Percentiles rank a stretch among this genome's conserved stretches.
Evolutionary conservation across 2,888 invertebrate species (phyloP).

Genomic region (Cerastis rubricosa): DNA sequence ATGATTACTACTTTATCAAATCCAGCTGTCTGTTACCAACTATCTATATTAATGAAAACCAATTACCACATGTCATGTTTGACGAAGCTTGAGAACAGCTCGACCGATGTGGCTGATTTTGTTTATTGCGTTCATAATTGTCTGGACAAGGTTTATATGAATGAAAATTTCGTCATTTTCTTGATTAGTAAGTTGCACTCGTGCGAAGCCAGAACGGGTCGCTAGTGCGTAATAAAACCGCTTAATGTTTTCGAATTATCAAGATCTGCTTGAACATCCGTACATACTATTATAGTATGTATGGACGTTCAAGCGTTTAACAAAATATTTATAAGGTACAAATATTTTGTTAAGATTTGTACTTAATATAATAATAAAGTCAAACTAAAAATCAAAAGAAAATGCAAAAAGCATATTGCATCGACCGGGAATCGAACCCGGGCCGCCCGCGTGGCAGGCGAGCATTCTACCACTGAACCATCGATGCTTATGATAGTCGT

Average conservation of each 20-base stretch:
- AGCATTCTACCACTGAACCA: conserved; percentile 92
- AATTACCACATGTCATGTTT: neutral
- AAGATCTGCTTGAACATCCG: too few species aligned
- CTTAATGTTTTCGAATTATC: neutral
- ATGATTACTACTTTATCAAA: neutral
- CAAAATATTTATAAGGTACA: too few species aligned
- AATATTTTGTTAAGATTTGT: neutral
- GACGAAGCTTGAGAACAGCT: neutral
- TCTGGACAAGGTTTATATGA: neutral
- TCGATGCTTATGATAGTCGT: conserved; percentile 79
- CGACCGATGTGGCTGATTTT: neutral
- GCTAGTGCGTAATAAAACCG: neutral
- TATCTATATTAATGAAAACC: neutral
- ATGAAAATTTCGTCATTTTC: neutral
- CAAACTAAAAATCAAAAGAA: neutral
- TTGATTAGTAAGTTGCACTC: neutral
- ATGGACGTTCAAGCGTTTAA: too few species aligned
- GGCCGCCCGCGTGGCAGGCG: conserved; percentile 91
- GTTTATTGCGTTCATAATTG: neutral
- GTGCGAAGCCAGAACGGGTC: neutral
- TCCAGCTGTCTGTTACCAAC: neutral
- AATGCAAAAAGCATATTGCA: conserved; percentile 77
- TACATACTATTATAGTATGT: too few species aligned
- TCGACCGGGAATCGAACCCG: conserved; percentile 90
- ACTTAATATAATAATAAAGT: neutral